Conservation (phyloP, 2,888 invertebrate species). For the Pasiphila rectangulata region DNA sequence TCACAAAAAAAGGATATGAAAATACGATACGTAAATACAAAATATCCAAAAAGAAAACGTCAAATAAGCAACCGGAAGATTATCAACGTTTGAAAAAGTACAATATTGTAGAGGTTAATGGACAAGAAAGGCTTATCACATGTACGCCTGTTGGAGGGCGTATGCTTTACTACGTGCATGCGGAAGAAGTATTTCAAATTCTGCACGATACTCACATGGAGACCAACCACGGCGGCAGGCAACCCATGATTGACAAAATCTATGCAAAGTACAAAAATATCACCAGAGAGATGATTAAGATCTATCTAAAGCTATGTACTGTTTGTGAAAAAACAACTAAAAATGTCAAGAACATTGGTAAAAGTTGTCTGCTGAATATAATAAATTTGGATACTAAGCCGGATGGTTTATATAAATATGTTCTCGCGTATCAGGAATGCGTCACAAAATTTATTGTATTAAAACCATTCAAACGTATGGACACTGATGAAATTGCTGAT, state of each 20-base stretch:
- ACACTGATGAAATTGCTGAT: neutral
- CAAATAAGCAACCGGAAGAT: neutral
- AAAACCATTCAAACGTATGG: neutral
- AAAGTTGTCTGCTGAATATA: neutral
- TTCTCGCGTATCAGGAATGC: neutral
- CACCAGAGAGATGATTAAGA: conserved; percentile 2
- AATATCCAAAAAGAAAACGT: neutral
- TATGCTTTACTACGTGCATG: neutral
- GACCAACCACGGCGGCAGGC: neutral
- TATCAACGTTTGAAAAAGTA: conserved; percentile 1
- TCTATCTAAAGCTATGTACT: conserved; percentile 1
- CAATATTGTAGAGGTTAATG: neutral
- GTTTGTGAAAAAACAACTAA: neutral
- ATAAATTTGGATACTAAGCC: neutral
- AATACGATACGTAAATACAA: no score
- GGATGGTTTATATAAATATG: neutral
- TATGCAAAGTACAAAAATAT: conserved; percentile 1
- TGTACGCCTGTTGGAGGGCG: neutral
- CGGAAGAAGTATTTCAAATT: conserved; percentile 1
- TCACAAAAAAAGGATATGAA: no score
- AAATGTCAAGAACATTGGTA: neutral
- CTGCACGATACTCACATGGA: neutral
- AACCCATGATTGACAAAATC: neutral
- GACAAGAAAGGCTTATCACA: neutral
- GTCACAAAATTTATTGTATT: conserved; percentile 1